phyloP scores from a whole-genome alignment of 92 coral and sea anemone genomes.

The Umimayanthus kanabou region DNA sequence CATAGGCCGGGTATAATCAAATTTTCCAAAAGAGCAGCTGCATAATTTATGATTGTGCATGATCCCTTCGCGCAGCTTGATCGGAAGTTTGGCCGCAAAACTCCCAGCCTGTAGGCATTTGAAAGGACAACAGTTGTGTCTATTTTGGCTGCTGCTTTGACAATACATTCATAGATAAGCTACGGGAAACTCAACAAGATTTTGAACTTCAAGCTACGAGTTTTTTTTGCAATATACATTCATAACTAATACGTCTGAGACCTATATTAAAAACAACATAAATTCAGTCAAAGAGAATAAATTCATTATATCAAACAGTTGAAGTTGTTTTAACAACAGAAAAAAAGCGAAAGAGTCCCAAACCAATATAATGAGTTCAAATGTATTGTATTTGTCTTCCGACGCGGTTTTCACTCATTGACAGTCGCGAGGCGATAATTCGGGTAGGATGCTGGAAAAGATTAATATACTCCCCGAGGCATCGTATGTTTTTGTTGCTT shows the following conservation, averaged over 20 bases:
- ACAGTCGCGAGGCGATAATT: background rate
- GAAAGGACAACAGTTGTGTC: background rate
- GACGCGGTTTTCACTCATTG: background rate
- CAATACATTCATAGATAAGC: background rate
- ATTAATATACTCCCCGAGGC: background rate
- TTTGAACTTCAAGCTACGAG: background rate
- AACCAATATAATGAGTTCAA: no score
- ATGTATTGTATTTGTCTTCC: background rate
- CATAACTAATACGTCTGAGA: no score
- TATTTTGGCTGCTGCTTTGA: background rate
- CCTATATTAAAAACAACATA: no score
- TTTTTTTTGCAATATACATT: no score
- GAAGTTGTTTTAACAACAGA: background rate
- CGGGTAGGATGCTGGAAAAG: background rate
- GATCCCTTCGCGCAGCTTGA: background rate
- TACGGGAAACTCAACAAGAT: background rate
- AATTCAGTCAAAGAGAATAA: no score
- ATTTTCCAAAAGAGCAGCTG: background rate
- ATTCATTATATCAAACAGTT: background rate
- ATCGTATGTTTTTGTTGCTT: background rate
- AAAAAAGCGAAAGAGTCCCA: background rate
- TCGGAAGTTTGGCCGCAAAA: slow-evolving; percentile 14
- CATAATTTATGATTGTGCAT: background rate
- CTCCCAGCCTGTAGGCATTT: slow-evolving; percentile 23
- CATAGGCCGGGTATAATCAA: no score